Percentiles rank a stretch among this genome's conserved stretches.
phyloP scores from a whole-genome alignment of 2,113 vertebrate species.

The Polypterus bichir region DNA sequence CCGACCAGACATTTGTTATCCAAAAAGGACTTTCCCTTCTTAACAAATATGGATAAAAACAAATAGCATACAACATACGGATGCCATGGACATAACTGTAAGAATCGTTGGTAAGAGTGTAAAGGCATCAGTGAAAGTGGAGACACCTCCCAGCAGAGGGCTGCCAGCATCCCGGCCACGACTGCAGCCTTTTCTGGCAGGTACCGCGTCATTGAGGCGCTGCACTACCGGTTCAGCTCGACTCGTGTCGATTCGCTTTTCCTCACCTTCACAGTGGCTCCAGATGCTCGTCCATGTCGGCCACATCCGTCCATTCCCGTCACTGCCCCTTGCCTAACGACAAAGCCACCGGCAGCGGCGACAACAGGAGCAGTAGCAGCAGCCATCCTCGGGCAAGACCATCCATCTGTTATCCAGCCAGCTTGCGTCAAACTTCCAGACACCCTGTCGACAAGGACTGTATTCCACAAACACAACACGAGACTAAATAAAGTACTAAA shows the following conservation, averaged over 20 bases:
- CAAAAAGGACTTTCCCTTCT: no score
- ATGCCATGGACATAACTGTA: no score
- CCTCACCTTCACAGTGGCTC: constrained; percentile 72
- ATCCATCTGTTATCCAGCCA: background rate
- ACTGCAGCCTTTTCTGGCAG: background rate
- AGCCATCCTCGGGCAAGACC: constrained; percentile 55
- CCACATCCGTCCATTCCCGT: constrained; percentile 47
- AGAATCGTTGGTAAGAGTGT: no score
- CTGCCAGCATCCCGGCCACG: background rate
- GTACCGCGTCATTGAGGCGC: background rate
- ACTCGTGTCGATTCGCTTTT: background rate
- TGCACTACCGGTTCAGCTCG: background rate
- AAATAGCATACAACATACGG: no score
- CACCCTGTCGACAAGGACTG: background rate
- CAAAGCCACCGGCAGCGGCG: constrained; percentile 42
- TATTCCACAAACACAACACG: background rate
- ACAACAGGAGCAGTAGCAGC: constrained; percentile 9
- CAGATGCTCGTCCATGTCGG: constrained; percentile 46
- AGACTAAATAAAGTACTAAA: background rate
- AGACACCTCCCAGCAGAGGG: rapidly evolving
- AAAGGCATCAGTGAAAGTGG: background rate
- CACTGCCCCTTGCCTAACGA: constrained; percentile 63
- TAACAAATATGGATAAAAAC: no score
- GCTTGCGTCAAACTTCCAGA: background rate
- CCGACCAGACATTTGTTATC: no score